These are phyloP conservation scores for Porphyrio hochstetteri DNA, from an alignment of 2,113 vertebrate species.

Conservation along the genomic window DNA sequence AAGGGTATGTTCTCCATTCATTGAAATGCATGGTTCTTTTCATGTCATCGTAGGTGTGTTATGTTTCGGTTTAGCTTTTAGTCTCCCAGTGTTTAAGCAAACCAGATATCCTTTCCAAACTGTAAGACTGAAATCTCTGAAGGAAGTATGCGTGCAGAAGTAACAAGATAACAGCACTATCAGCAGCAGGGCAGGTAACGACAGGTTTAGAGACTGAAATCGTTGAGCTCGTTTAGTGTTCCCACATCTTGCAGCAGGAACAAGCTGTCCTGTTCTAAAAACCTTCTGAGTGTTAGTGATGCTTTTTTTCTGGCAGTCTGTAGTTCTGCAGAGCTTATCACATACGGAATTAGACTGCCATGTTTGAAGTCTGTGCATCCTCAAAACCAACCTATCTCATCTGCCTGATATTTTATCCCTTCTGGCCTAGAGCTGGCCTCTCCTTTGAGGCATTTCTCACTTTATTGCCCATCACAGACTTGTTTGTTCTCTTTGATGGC, in stretches of 20 bases:
- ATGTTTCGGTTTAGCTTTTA: background rate
- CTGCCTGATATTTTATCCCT: background rate
- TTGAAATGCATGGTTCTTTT: background rate
- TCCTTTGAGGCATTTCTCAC: background rate
- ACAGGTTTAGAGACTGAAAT: constrained; percentile 65
- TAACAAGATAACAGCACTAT: constrained; percentile 66
- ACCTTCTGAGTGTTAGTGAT: constrained; percentile 11
- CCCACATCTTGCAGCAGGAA: constrained; percentile 60
- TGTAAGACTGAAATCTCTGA: background rate
- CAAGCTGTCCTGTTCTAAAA: constrained; percentile 36
- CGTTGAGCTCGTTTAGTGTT: constrained; percentile 55
- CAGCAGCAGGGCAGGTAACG: constrained; percentile 61
- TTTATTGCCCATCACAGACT: background rate
- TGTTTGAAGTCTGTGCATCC: background rate
- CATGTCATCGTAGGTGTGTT: background rate
- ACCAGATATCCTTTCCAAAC: constrained; percentile 23
- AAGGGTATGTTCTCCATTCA: background rate
- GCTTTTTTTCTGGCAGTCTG: constrained; percentile 1
- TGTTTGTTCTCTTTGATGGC: background rate
- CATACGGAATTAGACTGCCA: background rate
- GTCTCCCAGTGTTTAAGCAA: constrained; percentile 31
- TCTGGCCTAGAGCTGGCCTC: background rate
- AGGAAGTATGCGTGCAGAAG: constrained; percentile 35
- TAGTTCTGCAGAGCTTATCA: constrained; percentile 8
- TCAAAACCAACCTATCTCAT: background rate